Base-by-base conservation (phyloP, 2,113 vertebrate genomes). In the Ictalurus furcatus region DNA sequence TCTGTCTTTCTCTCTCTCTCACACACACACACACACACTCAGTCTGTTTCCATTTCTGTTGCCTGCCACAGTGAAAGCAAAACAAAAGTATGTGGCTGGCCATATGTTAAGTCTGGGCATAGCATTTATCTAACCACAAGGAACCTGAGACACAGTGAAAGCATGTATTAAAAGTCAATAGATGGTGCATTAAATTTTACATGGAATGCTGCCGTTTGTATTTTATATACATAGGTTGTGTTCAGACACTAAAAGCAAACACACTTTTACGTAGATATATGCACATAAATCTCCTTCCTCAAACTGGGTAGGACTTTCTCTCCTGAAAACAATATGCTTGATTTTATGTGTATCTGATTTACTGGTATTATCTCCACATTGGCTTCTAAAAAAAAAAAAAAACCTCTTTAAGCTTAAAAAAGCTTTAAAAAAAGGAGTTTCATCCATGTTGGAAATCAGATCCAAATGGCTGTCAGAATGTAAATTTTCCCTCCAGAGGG, bases 131-230 rank as follows among this genome's bases (percentile, higher is more conserved):
- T 85, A 83, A 91, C 92, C 93, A 85, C 90, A 92, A 63, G 90
- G 84, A 93, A 89, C 87, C 91, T 84, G 85, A 91, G 84, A 88
- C 34, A 52, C 83, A 89, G 88, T 85, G 78, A 85, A 91, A 85
- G 92, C 69, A 90, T 89, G 76, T 86, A 92, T 92, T 92, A 91
- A 92, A 92, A 90, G 88, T 90, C 92, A 90, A 91, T 88, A 89
- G 83, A 91, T 87, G 74, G 88, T 88, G 85, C 85, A 88, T 90
- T 90, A 90, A 90, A 90, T 74, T 92, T 67, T 71, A 92, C 82
- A 89, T 56, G 67, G 92, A 89, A 91, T 90, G 71, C 80, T 83
- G 84, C 8, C 37, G 30, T 65, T 59, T 74, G 79, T 87, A 54
- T 89, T 87, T 80, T 63, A 74, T 89, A 78, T 81, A 58, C 87